Conservation (phyloP, 2,113 vertebrate species). For the Ameiurus melas region DNA sequence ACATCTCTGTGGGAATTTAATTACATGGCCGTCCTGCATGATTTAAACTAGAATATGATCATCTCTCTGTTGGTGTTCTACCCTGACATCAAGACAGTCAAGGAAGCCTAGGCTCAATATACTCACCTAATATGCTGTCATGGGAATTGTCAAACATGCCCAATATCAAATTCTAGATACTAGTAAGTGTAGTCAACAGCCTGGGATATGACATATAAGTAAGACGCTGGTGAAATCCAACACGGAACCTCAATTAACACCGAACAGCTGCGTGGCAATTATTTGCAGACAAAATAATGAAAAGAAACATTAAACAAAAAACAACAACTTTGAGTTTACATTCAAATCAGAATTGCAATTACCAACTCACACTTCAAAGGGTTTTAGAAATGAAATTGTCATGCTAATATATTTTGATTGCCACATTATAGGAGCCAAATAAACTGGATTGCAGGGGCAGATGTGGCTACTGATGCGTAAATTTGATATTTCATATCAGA, state of each 20-base stretch:
- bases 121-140: slow-evolving; percentile 16
- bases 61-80: slow-evolving; percentile 26
- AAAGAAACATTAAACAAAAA: not conserved
- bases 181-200: not conserved
- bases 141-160: not conserved
- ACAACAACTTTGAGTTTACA: not conserved
- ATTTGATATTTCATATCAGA: slow-evolving; percentile 77
- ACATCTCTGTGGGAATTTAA: slow-evolving; percentile 44
- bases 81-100: slow-evolving; percentile 30
- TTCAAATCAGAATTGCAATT: slow-evolving; percentile 65
- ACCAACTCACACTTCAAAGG: slow-evolving; percentile 63
- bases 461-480: slow-evolving; percentile 68
- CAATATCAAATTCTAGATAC: not conserved
- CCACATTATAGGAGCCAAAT: slow-evolving; percentile 76
- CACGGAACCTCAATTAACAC: not conserved
- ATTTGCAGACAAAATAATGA: not conserved
- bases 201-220: not conserved
- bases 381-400: slow-evolving; percentile 80
- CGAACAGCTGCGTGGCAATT: not conserved
- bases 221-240: not conserved
- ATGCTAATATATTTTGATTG: slow-evolving; percentile 83
- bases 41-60: slow-evolving; percentile 36
- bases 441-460: slow-evolving; percentile 77
- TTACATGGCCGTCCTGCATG: slow-evolving; percentile 40
- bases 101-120: slow-evolving; percentile 19